Evolutionary conservation across 2,888 invertebrate genomes (phyloP).

Genomic region (Philereme transversata): DNA sequence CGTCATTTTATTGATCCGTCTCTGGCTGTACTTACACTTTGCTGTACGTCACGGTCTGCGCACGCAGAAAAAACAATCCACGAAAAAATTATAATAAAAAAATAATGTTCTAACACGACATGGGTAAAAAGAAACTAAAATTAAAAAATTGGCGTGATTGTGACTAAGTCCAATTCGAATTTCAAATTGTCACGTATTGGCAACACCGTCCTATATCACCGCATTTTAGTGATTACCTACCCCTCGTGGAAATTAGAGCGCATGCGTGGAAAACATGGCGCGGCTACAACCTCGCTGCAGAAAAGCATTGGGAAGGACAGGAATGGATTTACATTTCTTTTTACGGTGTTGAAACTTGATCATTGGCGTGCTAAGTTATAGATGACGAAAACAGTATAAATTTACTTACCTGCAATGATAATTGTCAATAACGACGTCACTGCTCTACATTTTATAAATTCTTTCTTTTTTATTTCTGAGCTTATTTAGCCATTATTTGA

Average conservation of each 20-base stretch:
- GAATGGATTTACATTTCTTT: constrained; percentile 44
- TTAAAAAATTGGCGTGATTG: background rate
- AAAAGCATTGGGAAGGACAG: constrained; percentile 59
- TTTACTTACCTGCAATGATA: too few species aligned
- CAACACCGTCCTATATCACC: constrained; percentile 49
- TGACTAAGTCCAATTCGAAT: constrained; percentile 4
- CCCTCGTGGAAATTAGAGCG: constrained; percentile 60
- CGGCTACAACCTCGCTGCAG: constrained; percentile 66
- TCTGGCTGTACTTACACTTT: constrained; percentile 55
- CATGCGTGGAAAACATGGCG: constrained; percentile 80
- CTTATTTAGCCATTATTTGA: too few species aligned
- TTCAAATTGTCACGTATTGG: constrained; percentile 34
- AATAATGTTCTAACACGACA: background rate
- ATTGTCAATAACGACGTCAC: too few species aligned
- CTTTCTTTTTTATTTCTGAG: too few species aligned
- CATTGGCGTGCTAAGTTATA: too few species aligned
- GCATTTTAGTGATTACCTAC: constrained; percentile 72
- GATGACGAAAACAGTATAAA: too few species aligned
- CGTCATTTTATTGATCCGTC: constrained; percentile 75
- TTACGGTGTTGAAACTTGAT: too few species aligned
- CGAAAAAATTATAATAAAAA: background rate
- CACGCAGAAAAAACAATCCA: constrained; percentile 43
- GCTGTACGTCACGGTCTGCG: constrained; percentile 52
- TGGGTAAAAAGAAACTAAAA: background rate
- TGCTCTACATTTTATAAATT: too few species aligned